Base-by-base conservation (phyloP, 1,140 invertebrate genomes). In the Atta texana region DNA sequence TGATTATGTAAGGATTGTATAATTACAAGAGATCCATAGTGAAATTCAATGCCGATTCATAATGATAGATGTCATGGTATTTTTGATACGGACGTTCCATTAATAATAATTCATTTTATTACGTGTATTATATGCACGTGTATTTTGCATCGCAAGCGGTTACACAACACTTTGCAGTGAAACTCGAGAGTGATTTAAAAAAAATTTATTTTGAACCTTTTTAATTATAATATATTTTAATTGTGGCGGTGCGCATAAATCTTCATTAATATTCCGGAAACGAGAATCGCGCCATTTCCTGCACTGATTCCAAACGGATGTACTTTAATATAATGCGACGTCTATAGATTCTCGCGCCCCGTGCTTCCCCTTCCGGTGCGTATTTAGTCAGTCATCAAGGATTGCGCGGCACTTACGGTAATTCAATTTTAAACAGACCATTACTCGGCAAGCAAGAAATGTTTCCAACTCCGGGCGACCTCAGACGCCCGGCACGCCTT, bases 351-450 rank as follows among this genome's bases (percentile, higher is more conserved):
- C 21, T 59, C 55, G 16, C 28, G 8, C 28, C 31, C 49, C 24
- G 63, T 69, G 53, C 44, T 21, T 66, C 64, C 31, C 2, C 31
- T 53, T 21, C 71, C 61, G 51, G n/a, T 78, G 69, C 85, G 80
- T 78, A 77, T 80, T 89, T 86, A 84, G 86, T 74, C 55, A 88
- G 87, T 90, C 85, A 84, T 90, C 88, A 89, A 80, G 59, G 77
- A 88, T 90, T 84, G 75, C 77, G 69, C 76, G 84, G 84, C 88
- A 78, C 89, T 90, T 74, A 84, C 77, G 75, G 75, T 87, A 84
- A 90, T 90, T 85, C 81, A 85, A 89, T 88, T 90, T 90, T 90
- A 86, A 90, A 88, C 88, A 72, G 89, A 74, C 68, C 75, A 86
- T 90, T 85, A 44, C 88, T 69, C 80, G 55, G 51, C 88, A 55